Evolutionary conservation across 1,140 invertebrate species (phyloP), one percentile per base, ranked within the genome.

Genomic region (Himalopsyche phryganea): DNA sequence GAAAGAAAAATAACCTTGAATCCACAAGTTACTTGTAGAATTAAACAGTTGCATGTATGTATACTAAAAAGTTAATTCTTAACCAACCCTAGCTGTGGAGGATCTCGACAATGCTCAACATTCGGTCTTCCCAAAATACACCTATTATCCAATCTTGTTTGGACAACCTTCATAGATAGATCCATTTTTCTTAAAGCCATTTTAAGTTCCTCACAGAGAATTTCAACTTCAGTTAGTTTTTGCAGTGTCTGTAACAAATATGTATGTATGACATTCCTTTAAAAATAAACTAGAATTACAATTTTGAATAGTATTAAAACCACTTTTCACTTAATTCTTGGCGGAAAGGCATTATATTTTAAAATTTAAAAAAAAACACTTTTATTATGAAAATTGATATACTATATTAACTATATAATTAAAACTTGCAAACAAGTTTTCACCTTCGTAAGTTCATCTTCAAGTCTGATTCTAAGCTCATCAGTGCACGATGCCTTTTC

Each of bases 61-160:
- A n/a, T n/a, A n/a, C n/a, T n/a, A n/a, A n/a, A n/a, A n/a, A n/a
- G n/a, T n/a, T n/a, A n/a, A n/a, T n/a, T n/a, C n/a, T n/a, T n/a
- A n/a, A 40, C 65, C 65, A 71, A 82, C 72, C 84, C 83, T 58
- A 82, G 78, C 71, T 90, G 87, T 11, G 85, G 76, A 28, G 72
- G 70, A 68, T 91, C 89, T 42, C 86, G 75, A 51, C 87, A 88
- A 64, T 80, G 87, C 71, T 91, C 89, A 6, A 88, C 83, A 36
- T 83, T 77, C 13, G 85, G 85, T 28, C 84, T 74, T 50, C 78
- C 77, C 9, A 46, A 53, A 35, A 75, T 72, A 35, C 82, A 78
- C 56, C 88, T 78, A 65, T 89, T 87, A 65, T 87, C 80, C 49
- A 92, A 74, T 60, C 88, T 80, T 0, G 88, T 90, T 71, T 91